Base-by-base conservation (phyloP, 2,888 invertebrate genomes). In the Sarcophaga carnaria region DNA sequence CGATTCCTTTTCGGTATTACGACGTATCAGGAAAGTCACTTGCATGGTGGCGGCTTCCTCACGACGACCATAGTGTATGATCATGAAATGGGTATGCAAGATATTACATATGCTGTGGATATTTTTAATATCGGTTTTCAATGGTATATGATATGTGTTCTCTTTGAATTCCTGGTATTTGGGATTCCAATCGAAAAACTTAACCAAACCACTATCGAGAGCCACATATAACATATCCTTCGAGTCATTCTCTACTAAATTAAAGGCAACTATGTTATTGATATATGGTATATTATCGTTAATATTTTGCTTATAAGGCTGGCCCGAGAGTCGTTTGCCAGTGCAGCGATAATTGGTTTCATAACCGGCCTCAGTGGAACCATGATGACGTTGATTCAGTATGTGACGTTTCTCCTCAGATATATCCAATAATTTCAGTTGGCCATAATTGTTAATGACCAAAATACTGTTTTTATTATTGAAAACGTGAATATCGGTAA, bases 391-490 rank as follows among this genome's bases (percentile, higher is more conserved):
- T 59, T 89, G 89, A 49, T 87, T 88, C 3, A 89, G 76, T 85
- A 89, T 89, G 25, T 90, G 89, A 3, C 90, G 88, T 20, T 89
- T 89, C 74, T 91, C 90, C 69, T 90, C 90, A 6, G 88, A 86
- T 47, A 93, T 88, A 0, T 90, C 89, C 93, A 93, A 93, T 1
- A 93, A 87, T 78, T 92, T 92, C 1, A 93, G 82, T 22, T 89
- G 89, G 8, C 94, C 93, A 54, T 90, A 89, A n/a, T 86, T 85
- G 66, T 93, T 92, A 20, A 93, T 86, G 0, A 93, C 91, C 47
- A 93, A 70, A n/a, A 94, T 86, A 64, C 91, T 90, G 71, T 90
- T 90, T 27, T 91, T 90, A 0, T 90, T 85, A 10, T 90, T 89
- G 62, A 93, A 92, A 1, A 92, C 89, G 60, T 90, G 89, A 84